Evolutionary conservation across 2,113 vertebrate species (phyloP), one percentile per base, ranked within the genome.

Genomic region (Marcusenius ussheri): DNA sequence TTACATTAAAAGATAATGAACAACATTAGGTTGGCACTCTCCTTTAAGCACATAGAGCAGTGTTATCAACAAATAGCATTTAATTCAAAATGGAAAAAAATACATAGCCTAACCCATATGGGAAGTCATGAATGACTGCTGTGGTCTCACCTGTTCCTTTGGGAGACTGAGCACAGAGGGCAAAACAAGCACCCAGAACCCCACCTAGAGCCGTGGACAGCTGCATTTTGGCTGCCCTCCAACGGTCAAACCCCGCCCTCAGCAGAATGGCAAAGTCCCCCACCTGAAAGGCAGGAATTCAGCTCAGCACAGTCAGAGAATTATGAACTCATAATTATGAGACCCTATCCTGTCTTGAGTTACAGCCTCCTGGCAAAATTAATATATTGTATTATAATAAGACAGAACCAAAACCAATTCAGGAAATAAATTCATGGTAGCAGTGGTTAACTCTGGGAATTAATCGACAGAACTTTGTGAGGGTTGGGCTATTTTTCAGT

Each of bases 251-350:
- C 17, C 98, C 98, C 0, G 98, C 98, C 89, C 98, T 96, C 91
- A 99, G 97, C 46, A 99, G 95, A 93, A 99, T 99, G 92, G 98
- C 98, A 91, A 99, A 99, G 94, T 99, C 98, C 91, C 98, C 98
- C 92, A 99, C 96, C 98, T 99, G 92, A 91, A 85, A 91, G 19
- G 92, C 2, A 53, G 51, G 4, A 84, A 46, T 84, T 45, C 42
- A 47, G 17, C 74, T 31, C 4, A 5, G 74, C 27, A 74, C 31
- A 19, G 74, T 21, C 6, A 10, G 74, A 80, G 74, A 42, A 80
- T 80, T 80, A 70, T 27, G 3, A 27, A 8, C 62, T 17, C 56
- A 19, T 58, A 49, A 49, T 49, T 49, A 56, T 56, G 19, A 21
- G 5, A 19, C 53, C 19, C 19, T 77, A 77, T 77, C 31, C 70